These are phyloP conservation scores for Nyctereutes procyonoides DNA, from an alignment of 2,113 vertebrate genomes.

Conservation along the genomic window DNA sequence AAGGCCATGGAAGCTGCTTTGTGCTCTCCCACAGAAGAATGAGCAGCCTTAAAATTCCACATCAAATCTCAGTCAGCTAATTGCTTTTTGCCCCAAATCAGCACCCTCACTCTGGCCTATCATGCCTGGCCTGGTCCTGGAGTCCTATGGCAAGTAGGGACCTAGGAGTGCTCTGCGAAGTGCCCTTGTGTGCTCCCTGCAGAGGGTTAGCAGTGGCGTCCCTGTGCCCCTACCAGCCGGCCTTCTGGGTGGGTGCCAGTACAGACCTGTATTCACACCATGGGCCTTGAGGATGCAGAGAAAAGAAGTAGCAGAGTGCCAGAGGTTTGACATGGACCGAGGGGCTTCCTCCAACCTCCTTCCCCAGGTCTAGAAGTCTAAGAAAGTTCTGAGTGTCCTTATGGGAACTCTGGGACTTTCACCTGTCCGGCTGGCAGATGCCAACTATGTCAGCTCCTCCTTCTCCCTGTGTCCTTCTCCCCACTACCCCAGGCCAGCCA, in stretches of 20 bases:
- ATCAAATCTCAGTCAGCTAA: neutral
- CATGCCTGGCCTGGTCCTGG: neutral
- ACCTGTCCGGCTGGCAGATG: neutral
- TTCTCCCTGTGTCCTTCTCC: neutral
- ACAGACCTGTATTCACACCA: neutral
- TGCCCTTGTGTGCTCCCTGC: neutral
- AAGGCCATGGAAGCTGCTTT: neutral
- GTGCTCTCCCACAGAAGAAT: neutral
- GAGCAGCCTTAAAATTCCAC: neutral
- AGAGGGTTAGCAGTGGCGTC: neutral
- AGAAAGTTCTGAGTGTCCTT: slow-evolving; percentile 32
- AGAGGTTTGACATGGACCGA: neutral
- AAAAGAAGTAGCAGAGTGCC: neutral
- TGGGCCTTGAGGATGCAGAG: neutral
- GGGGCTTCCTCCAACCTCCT: neutral
- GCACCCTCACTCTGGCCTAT: neutral
- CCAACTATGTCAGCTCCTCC: neutral
- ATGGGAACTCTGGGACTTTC: neutral
- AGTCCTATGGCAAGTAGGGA: neutral
- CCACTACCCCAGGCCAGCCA: neutral
- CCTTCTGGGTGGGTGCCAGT: neutral
- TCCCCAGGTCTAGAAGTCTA: neutral
- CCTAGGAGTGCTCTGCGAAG: neutral
- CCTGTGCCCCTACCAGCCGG: neutral
- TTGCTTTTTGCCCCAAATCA: neutral